Percentiles rank a stretch among this genome's conserved stretches.
Conservation (phyloP, 2,797 vertebrate genomes). For the Cuniculus paca region DNA sequence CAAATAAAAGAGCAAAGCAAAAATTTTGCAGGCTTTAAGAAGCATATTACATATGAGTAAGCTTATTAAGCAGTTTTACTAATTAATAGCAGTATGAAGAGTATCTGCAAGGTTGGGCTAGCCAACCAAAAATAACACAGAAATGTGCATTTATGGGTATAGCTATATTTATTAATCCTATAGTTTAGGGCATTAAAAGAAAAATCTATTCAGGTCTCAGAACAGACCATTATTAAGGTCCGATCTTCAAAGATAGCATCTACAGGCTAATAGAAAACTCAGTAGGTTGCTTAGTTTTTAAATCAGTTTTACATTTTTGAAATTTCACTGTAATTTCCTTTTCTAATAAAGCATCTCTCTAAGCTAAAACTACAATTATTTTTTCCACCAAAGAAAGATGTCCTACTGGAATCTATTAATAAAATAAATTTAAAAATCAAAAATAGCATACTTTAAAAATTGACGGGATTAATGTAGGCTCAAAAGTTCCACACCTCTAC, state of each 20-base stretch:
- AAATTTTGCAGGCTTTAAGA: slow-evolving; percentile 47
- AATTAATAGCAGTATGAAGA: slow-evolving; percentile 59
- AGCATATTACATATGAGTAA: slow-evolving; percentile 23
- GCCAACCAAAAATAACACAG: slow-evolving; percentile 76
- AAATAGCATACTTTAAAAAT: slow-evolving; percentile 69
- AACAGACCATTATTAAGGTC: slow-evolving; percentile 35
- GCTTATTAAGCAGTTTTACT: slow-evolving; percentile 24
- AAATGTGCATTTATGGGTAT: slow-evolving; percentile 52
- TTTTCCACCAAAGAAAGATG: slow-evolving; percentile 37
- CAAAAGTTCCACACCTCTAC: slow-evolving; percentile 80
- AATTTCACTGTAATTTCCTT: slow-evolving; percentile 57
- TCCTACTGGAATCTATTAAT: slow-evolving; percentile 53
- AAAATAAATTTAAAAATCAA: slow-evolving; percentile 73
- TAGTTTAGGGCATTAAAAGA: slow-evolving; percentile 47
- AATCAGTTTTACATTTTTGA: slow-evolving; percentile 49
- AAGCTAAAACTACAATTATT: neutral
- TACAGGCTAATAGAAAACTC: slow-evolving; percentile 66
- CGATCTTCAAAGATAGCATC: slow-evolving; percentile 44
- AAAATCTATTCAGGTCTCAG: slow-evolving; percentile 61
- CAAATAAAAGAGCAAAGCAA: slow-evolving; percentile 66
- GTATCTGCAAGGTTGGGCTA: slow-evolving; percentile 72
- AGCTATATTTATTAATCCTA: slow-evolving; percentile 42
- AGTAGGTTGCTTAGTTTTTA: slow-evolving; percentile 63
- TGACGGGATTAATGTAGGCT: slow-evolving; percentile 49
- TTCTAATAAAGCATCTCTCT: slow-evolving; percentile 47